Evolutionary conservation across 2,113 vertebrate genomes (phyloP), one percentile per base, ranked within the genome.

Genomic region (Ochotona princeps): DNA sequence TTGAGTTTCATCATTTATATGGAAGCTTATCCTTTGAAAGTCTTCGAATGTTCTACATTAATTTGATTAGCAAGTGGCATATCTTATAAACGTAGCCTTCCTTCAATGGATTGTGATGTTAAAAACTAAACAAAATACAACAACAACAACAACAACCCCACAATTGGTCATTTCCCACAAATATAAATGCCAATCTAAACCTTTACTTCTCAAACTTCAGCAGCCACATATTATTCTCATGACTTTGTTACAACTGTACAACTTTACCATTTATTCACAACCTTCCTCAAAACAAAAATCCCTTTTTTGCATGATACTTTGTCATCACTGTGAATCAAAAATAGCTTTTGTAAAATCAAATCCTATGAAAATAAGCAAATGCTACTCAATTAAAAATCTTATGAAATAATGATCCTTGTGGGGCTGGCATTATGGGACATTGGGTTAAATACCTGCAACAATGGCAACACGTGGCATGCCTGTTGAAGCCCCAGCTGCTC

Each of bases 291-390:
- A 25, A 92, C 87, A 85, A 89, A 79, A 2, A 12, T 54, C 35
- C 78, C 79, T 83, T 35, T 76, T 81, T 78, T 47, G 76, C 79
- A 85, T 88, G 30, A 82, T 47, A 38, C 35, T 57, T 26, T n/a
- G 38, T 65, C n/a, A 94, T 23, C 44, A 65, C 4, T 70, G 4
- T 72, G 66, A 83, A 75, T 10, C 90, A 18, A 54, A 88, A 94
- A 83, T 83, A 72, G 67, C 54, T 57, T n/a, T 54, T 79, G 25
- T 65, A 76, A 87, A 79, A 69, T 30, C 20, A 70, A 89, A 66
- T 80, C 83, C 25, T n/a, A 70, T 90, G 25, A 89, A 83, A 91
- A 69, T 25, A 84, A 95, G 90, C 25, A 18, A 83, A 63, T 30
- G 21, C 14, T 26, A 49, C 28, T 69, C 38, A 91, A 75, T 84